phyloP scores from a whole-genome alignment of 2,113 vertebrate genomes.

The Nyctereutes procyonoides region DNA sequence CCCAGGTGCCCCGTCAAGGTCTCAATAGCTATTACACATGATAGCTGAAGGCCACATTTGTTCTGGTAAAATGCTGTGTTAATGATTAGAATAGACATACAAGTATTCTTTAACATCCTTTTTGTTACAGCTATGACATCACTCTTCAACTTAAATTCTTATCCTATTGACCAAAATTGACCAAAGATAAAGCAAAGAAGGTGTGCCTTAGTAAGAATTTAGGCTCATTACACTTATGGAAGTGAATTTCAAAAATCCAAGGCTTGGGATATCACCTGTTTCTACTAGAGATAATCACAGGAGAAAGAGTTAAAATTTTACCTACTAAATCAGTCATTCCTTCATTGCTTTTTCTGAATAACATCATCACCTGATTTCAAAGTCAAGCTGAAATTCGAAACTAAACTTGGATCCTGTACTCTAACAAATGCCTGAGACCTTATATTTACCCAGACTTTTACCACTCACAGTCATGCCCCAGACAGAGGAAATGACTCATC shows the following conservation, averaged over 20 bases:
- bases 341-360: conserved; percentile 43
- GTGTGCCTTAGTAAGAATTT: background rate
- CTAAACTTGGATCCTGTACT: conserved; percentile 13
- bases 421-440: conserved; percentile 49
- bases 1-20: background rate
- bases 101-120: background rate
- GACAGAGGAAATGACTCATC: conserved; percentile 78
- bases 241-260: background rate
- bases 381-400: conserved; percentile 49
- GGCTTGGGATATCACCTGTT: background rate
- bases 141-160: background rate
- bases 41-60: background rate
- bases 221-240: background rate
- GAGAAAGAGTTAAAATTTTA: background rate
- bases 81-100: background rate
- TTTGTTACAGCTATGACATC: background rate
- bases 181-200: background rate
- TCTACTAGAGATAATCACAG: background rate
- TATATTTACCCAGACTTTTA: conserved; percentile 45
- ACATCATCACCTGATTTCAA: background rate
- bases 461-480: conserved; percentile 43
- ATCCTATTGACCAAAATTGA: background rate
- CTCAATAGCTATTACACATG: background rate
- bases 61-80: background rate
- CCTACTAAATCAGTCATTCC: background rate